Percentiles rank a stretch among this genome's conserved stretches.
Evolutionary conservation across 2,113 vertebrate species (phyloP).

Genomic region (Pampusana beccarii): DNA sequence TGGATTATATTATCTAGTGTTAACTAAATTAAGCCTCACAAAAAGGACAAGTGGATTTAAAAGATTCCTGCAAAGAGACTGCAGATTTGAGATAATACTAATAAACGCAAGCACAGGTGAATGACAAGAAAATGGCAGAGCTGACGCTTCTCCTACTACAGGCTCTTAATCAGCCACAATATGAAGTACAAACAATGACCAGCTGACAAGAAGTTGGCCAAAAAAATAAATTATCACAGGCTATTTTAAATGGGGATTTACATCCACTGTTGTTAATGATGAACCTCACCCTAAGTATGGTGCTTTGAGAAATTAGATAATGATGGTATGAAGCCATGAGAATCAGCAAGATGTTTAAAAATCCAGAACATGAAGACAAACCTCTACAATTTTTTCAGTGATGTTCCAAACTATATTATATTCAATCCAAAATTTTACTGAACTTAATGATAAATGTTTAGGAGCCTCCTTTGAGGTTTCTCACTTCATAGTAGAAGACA

Average conservation of each 20-base stretch:
- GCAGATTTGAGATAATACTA: neutral
- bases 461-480: neutral
- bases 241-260: neutral
- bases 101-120: neutral
- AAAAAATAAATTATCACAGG: neutral
- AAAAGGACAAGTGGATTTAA: neutral
- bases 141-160: neutral
- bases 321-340: neutral
- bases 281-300: neutral
- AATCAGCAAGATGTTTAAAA: neutral
- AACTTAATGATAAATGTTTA: neutral
- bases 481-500: neutral
- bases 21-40: neutral
- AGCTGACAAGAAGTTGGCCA: neutral
- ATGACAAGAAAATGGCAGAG: neutral
- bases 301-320: neutral
- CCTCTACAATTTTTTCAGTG: accelerated
- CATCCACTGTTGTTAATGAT: accelerated
- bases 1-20: neutral
- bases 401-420: neutral
- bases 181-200: neutral
- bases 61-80: neutral
- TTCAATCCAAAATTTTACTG: neutral
- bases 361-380: neutral
- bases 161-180: neutral